Evolutionary conservation across 2,888 invertebrate species (phyloP), one percentile per base, ranked within the genome.

Genomic region (Halictus quadricinctus): DNA sequence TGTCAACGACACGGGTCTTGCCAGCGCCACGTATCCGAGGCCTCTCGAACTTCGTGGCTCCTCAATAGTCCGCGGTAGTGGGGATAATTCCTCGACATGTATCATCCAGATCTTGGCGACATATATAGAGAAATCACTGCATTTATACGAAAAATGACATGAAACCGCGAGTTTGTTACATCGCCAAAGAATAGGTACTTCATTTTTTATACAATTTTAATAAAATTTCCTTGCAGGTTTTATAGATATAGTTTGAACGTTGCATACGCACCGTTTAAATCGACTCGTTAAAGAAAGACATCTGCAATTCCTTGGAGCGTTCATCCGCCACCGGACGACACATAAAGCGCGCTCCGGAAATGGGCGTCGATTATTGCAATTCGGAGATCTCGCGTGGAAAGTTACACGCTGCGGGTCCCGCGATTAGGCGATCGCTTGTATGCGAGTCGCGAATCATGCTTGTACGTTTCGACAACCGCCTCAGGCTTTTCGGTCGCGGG

Each of bases 371-470:
- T 41, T 50, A 69, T 54, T 18, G 69, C 70, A n/a, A 25, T 64
- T 79, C 60, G 48, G 25, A 48, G 48, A 1, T 18, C n/a, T 18
- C 70, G 60, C 70, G 58, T 46, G 73, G 77, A 78, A 83, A 83
- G 85, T 76, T 85, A 36, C 46, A 5, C 25, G 46, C 13, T 18
- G 46, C 21, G 48, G 60, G 74, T 64, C 46, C 12, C 13, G 54
- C 75, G 81, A 79, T 84, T 79, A 79, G 25, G 6, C 50, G 69
- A 36, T 70, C 41, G 58, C 80, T 85, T 72, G 79, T 81, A 79
- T 79, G 80, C 76, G 18, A 76, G 80, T 76, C 80, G 79, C 75
- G 74, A 74, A 48, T n/a, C 41, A 2, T 78, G 69, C 84, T 36
- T 74, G 75, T 66, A 77, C 77, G 77, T 79, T 69, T 81, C 84